Evolutionary conservation across 2,888 invertebrate genomes (phyloP), one percentile per base, ranked within the genome.

Genomic region (Agonopterix subpropinquella): DNA sequence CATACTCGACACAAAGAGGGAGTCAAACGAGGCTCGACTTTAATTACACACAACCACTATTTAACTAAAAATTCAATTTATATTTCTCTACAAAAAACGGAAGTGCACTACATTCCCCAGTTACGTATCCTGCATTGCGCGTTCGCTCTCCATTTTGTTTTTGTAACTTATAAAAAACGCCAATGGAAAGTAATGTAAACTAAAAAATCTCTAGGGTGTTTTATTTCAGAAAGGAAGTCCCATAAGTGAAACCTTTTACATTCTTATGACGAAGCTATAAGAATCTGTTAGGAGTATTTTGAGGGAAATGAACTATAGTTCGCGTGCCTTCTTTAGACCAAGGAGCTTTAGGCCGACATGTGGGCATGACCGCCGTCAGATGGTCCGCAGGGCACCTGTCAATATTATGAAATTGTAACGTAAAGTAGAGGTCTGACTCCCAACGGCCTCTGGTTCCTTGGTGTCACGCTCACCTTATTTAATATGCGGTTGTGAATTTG

Each of bases 351-450:
- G 58, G 58, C 58, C 76, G 77, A 73, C 86, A 87, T 83, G 84
- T 86, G 86, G 80, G 67, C 80, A 70, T 70, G 75, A 74, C 77
- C 77, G 80, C 75, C 79, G 85, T 86, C 86, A 85, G 83, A 76
- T 86, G 86, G 75, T 62, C 60, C 60, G 56, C 53, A 58, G 55
- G 75, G 73, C 85, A 86, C 79, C 86, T 84, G 85, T 79, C 73
- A 75, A 66, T 73, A 66, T 68, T 39, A 59, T 62, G 60, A 55
- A 57, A 59, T 60, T 57, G 59, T 65, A 62, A 63, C 58, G 47
- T 53, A 54, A 2, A 28, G 28, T 28, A 28, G 53, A 53, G 49
- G 53, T 56, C 39, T 39, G 42, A 11, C 13, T 1, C 11, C 35
- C 44, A 44, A 44, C 44, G 56, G 51, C 59, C 28, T 28, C 28